These are phyloP conservation scores for Meandrusa payeni DNA, from an alignment of 2,888 invertebrate genomes.

Conservation along the genomic window DNA sequence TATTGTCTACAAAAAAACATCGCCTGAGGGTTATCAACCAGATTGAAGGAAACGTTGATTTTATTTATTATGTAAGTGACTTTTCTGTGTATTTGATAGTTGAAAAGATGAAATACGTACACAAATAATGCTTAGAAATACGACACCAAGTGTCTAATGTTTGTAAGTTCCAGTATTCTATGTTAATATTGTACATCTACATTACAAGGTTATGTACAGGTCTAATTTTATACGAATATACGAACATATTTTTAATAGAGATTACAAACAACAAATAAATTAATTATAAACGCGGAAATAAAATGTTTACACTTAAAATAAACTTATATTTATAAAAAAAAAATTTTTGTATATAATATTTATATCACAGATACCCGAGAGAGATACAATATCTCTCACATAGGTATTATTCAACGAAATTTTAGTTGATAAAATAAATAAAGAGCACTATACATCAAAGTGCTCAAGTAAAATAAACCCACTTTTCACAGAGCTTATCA, in stretches of 20 bases:
- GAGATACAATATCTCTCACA: constrained; percentile 63
- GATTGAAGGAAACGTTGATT: too few relatives aligned
- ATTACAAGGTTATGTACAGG: constrained; percentile 43
- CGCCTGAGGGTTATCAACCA: too few relatives aligned
- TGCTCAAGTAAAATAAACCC: too few relatives aligned
- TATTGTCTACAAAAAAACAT: too few relatives aligned
- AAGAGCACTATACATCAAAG: constrained; percentile 62
- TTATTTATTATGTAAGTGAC: too few relatives aligned
- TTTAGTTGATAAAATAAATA: constrained; percentile 49
- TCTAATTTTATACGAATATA: constrained; percentile 56
- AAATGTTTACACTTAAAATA: constrained; percentile 18
- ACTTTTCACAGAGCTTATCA: too few relatives aligned
- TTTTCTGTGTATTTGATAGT: too few relatives aligned
- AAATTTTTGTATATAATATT: constrained; percentile 52
- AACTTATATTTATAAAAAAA: constrained; percentile 31
- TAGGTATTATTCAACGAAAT: constrained; percentile 59
- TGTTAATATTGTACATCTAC: constrained; percentile 21
- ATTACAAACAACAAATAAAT: constrained; percentile 35
- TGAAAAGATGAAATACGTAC: not conserved
- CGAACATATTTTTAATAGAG: constrained; percentile 34
- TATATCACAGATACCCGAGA: constrained; percentile 78
- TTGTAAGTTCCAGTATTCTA: constrained; percentile 5
- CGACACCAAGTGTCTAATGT: constrained; percentile 9
- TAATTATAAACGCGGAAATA: constrained; percentile 25
- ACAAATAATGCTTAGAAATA: not conserved